Conservation (phyloP, 2,113 vertebrate genomes). For the Ceuthmochares aereus region DNA sequence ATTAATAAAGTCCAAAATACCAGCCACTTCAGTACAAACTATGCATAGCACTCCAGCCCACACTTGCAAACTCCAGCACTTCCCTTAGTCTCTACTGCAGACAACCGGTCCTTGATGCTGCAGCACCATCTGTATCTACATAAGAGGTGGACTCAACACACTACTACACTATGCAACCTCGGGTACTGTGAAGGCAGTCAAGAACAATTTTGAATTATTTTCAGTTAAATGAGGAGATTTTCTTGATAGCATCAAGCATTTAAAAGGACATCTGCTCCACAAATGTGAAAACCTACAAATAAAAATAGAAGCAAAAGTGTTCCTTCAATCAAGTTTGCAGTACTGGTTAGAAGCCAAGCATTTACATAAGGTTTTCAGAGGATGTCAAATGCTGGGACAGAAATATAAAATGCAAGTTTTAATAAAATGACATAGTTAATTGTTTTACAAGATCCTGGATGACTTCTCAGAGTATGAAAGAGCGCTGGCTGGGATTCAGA, state of each 20-base stretch:
- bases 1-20: not conserved
- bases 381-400: slow-evolving; percentile 58
- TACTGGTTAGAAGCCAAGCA: slow-evolving; percentile 30
- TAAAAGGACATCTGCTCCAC: slow-evolving; percentile 30
- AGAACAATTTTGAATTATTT: not conserved
- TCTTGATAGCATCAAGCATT: not conserved
- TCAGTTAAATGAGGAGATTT: not conserved
- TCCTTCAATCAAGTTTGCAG: slow-evolving; percentile 25
- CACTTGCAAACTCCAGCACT: not conserved
- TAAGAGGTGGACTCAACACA: not conserved
- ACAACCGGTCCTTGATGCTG: not conserved
- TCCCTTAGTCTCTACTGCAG: not conserved
- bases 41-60: not conserved
- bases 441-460: slow-evolving; percentile 59
- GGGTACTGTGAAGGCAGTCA: not conserved
- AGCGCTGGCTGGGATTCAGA: slow-evolving; percentile 55
- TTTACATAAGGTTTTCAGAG: slow-evolving; percentile 58
- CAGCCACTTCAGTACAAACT: not conserved
- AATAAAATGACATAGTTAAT: slow-evolving; percentile 70
- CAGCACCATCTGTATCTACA: not conserved
- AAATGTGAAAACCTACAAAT: slow-evolving; percentile 65
- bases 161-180: not conserved
- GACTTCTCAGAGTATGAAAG: slow-evolving; percentile 40
- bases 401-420: slow-evolving; percentile 60
- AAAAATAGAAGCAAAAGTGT: slow-evolving; percentile 38